A percentile compares a stretch with the other conserved stretches of the same genome.
Conservation (phyloP, 2,113 vertebrate genomes). For the Poeciliopsis occidentalis region DNA sequence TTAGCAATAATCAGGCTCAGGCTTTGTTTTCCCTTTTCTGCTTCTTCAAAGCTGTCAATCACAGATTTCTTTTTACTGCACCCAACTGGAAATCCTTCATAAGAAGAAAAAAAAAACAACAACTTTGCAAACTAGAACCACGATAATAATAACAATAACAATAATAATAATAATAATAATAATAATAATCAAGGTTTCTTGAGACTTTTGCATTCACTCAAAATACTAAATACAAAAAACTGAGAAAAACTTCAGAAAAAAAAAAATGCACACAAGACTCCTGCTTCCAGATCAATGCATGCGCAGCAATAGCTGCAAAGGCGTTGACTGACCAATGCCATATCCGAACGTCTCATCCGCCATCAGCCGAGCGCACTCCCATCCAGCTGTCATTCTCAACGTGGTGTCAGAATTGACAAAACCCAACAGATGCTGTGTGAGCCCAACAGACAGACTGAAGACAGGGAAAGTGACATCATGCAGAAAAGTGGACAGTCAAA, state of each 20-base stretch:
- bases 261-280: constrained; percentile 1
- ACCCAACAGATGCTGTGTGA: constrained; percentile 44
- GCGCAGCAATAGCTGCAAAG: constrained; percentile 18
- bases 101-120: background rate
- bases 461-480: background rate
- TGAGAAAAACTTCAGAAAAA: background rate
- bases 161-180: too few species aligned
- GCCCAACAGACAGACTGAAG: constrained; percentile 10
- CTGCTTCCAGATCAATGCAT: constrained; percentile 17
- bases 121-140: background rate
- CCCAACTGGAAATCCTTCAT: background rate
- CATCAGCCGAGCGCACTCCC: constrained; percentile 52
- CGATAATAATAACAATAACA: too few species aligned
- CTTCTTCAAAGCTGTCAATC: constrained; percentile 17
- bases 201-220: background rate
- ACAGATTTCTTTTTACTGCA: background rate
- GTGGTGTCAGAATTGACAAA: constrained; percentile 56
- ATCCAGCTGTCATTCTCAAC: constrained; percentile 71
- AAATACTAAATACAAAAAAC: background rate
- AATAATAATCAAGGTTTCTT: background rate
- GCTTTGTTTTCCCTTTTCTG: constrained; percentile 19
- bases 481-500: background rate
- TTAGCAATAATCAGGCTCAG: constrained; percentile 14
- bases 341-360: constrained; percentile 65
- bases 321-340: constrained; percentile 52